These are phyloP conservation scores for Nomada hirtipes DNA, from an alignment of 2,888 invertebrate genomes.

Conservation along the genomic window DNA sequence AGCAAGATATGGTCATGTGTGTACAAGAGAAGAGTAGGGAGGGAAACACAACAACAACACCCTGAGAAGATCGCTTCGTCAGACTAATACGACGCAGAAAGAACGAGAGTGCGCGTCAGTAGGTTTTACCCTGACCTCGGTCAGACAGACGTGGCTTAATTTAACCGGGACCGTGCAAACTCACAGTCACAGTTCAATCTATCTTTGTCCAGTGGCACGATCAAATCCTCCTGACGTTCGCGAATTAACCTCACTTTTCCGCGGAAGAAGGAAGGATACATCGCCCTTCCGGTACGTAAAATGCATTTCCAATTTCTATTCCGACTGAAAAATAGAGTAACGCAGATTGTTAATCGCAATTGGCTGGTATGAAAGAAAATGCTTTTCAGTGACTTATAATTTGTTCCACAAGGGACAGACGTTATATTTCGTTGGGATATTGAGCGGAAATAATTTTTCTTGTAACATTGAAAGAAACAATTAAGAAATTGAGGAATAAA, in stretches of 20 bases:
- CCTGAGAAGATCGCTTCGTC: slow-evolving; percentile 52
- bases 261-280: slow-evolving; percentile 25
- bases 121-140: slow-evolving; percentile 73
- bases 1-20: not conserved
- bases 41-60: slow-evolving; percentile 62
- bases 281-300: slow-evolving; percentile 57
- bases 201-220: slow-evolving; percentile 62
- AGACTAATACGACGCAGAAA: slow-evolving; percentile 59
- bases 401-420: too few relatives aligned
- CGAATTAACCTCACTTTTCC: slow-evolving; percentile 38
- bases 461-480: not conserved
- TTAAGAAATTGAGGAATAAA: not conserved
- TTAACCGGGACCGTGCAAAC: slow-evolving; percentile 67
- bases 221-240: slow-evolving; percentile 41
- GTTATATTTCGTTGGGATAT: not conserved
- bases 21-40: slow-evolving; percentile 37
- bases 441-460: not conserved
- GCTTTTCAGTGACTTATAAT: not conserved
- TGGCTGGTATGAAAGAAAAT: not conserved
- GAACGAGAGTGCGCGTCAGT: slow-evolving; percentile 67
- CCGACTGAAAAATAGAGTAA: slow-evolving; percentile 1
- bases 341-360: not conserved
- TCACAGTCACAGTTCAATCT: slow-evolving; percentile 64
- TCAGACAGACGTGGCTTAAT: slow-evolving; percentile 65
- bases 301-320: not conserved